phyloP scores from a whole-genome alignment of 2,888 invertebrate genomes.

The Fragum sueziense region DNA sequence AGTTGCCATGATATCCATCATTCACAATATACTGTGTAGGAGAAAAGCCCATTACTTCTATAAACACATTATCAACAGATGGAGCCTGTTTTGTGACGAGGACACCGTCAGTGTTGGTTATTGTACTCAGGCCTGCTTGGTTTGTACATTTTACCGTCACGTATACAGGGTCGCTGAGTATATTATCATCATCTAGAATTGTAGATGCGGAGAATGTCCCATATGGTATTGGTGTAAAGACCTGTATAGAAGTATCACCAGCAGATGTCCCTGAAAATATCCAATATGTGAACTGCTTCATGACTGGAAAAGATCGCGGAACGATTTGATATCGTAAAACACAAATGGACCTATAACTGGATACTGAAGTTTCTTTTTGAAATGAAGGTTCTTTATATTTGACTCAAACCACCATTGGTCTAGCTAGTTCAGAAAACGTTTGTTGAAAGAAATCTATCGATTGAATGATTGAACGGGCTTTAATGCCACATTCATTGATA shows the following conservation, averaged over 20 bases:
- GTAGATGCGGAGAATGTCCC: background rate
- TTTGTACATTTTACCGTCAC: slow-evolving; percentile 51
- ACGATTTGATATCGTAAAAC: too few relatives aligned
- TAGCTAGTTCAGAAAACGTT: too few relatives aligned
- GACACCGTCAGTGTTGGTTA: slow-evolving; percentile 50
- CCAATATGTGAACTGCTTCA: too few relatives aligned
- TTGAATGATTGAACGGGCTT: too few relatives aligned
- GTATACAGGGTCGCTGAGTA: slow-evolving; percentile 6
- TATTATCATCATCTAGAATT: background rate
- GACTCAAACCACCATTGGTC: too few relatives aligned
- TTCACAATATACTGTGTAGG: slow-evolving; percentile 46
- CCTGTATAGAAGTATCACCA: slow-evolving; percentile 16
- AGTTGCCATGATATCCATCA: slow-evolving; percentile 50
- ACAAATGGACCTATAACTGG: too few relatives aligned
- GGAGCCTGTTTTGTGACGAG: slow-evolving; percentile 42
- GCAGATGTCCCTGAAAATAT: background rate
- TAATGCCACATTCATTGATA: too few relatives aligned
- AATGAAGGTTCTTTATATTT: too few relatives aligned
- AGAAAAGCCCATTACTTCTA: slow-evolving; percentile 39
- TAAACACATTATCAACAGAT: slow-evolving; percentile 33
- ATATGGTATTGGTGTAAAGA: background rate
- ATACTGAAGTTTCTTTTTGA: too few relatives aligned
- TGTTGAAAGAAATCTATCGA: too few relatives aligned
- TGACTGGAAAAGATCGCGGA: too few relatives aligned
- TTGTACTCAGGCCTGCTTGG: slow-evolving; percentile 45